Base-by-base conservation (phyloP, 2,888 invertebrate genomes). In the Quadroppia sp. region DNA sequence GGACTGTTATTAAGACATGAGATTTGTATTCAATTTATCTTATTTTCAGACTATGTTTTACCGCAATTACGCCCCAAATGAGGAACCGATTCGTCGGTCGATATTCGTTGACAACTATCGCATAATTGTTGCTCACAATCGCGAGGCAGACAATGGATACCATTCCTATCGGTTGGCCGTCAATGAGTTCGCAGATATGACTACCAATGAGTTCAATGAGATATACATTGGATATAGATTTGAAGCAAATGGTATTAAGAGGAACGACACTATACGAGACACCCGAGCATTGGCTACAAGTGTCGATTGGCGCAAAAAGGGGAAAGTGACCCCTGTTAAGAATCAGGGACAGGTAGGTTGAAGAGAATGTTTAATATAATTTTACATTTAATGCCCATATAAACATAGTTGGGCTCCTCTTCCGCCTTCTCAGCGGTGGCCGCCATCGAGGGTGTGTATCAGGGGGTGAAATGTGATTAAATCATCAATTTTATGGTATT, bases 391-490 rank as follows among this genome's bases (percentile, higher is more conserved):
- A 15, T 20, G 6, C 20, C 2, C 7, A 36, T 69, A 28, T 1
- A 2, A 15, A 15, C 13, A 80, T 88, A 88, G 80, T 94, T 93
- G 83, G 93, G 93, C 76, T 91, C 91, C 6, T 94, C 94, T 86
- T 95, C 94, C 94, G 88, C 93, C 61, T 95, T 94, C 86, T 92
- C 92, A 80, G 85, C 90, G 30, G 89, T 89, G 82, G 87, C 88
- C 86, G 84, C 92, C 0, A 83, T 94, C 20, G 94, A 94, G 84
- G 93, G 89, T 0, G 15, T 9, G 20, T n/a, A n/a, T n/a, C n/a
- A n/a, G n/a, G 93, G 83, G 20, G 15, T 9, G 15, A 9, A 15
- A 9, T 17, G 3, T 4, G 3, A 50, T 50, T 42, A 15, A 50
- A 50, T 9, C 15, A 50, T 4, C 15, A 4, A 7, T n/a, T n/a